Conservation (phyloP, 2,797 vertebrate species). For the Rhabdomys pumilio region DNA sequence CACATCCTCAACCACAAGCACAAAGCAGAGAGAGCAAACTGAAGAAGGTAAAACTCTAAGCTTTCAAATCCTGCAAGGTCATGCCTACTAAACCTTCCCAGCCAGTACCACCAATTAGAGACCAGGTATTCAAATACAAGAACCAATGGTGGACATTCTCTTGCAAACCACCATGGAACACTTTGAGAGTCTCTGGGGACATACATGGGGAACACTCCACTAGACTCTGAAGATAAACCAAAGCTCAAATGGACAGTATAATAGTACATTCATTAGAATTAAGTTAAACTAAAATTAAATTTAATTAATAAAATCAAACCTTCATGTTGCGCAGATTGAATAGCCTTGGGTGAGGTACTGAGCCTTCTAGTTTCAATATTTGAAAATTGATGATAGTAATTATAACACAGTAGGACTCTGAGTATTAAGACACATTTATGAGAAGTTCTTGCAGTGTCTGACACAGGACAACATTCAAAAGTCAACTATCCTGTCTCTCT, state of each 20-base stretch:
- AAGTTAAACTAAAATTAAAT: not conserved
- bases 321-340: not conserved
- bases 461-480: not conserved
- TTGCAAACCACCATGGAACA: not conserved
- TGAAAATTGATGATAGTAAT: constrained; percentile 13
- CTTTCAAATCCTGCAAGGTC: not conserved
- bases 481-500: not conserved
- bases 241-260: not conserved
- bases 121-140: not conserved
- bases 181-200: not conserved
- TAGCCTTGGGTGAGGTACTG: not conserved
- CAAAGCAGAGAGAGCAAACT: not conserved
- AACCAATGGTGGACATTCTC: not conserved
- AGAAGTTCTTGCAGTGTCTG: not conserved
- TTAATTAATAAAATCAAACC: not conserved
- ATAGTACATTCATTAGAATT: not conserved
- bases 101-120: not conserved
- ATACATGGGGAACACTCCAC: not conserved
- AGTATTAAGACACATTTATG: not conserved
- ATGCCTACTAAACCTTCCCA: not conserved
- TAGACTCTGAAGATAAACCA: not conserved
- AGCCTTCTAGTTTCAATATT: not conserved
- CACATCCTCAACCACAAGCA: not conserved
- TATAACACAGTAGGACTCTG: not conserved
- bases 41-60: not conserved